Base-by-base conservation (phyloP, 2,113 vertebrate genomes). In the Mixornis gularis region DNA sequence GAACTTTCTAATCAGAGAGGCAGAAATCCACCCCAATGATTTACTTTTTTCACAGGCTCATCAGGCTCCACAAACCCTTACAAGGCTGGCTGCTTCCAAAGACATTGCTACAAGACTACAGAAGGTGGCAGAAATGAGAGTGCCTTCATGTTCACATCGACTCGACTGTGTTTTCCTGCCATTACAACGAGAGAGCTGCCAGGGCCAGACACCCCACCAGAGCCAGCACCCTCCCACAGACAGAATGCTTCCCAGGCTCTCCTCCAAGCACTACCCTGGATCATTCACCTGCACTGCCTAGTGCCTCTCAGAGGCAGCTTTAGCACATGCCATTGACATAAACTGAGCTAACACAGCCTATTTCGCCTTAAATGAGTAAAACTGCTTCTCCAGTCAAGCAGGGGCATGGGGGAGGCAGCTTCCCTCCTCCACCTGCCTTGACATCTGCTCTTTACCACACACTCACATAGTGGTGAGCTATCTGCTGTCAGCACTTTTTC, bases 181-280 rank as follows among this genome's bases (percentile, higher is more conserved):
- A 0, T 32, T 55, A 25, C 15, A 16, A 0, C 1, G 29, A 34
- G 17, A 78, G 21, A 46, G 17, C 13, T 4, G 13, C 34, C 0
- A 0, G 27, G 51, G 25, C 58, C 40, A 48, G 18, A 14, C 22
- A 51, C 3, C 16, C 25, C 21, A 16, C 24, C 40, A 9, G 13
- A 49, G 48, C 59, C 5, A 0, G 3, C 9, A 2, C 8, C n/a
- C 46, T 74, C 46, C 48, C 15, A 74, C 44, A 41, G 44, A 14
- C 43, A 69, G 41, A 36, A 29, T 9, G 3, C 49, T 62, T 53
- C 51, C 29, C 55, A 32, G 51, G 53, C 49, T 48, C 36, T 26
- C n/a, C 14, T 24, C 64, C 12, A 3, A 56, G 58, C 51, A 44
- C 29, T 12, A 17, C 38, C 43, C 34, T n/a, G 41, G 6, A 56